Percentiles rank a stretch among this genome's conserved stretches.
phyloP scores from a whole-genome alignment of 2,113 vertebrate species.

The Erythrocercus mccallii region DNA sequence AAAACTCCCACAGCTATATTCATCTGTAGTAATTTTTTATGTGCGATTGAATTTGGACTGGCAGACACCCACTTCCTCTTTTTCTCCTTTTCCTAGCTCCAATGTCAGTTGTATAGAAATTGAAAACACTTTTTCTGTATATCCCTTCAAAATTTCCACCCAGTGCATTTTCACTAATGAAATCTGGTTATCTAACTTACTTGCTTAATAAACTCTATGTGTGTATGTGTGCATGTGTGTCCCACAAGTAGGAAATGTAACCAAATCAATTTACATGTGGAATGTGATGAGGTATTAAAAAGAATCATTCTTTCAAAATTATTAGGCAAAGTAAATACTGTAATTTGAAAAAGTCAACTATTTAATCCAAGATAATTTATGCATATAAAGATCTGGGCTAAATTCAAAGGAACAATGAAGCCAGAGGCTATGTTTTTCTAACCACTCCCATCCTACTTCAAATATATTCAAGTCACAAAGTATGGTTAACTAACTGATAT shows the following conservation, averaged over 20 bases:
- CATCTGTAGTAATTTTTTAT: background rate
- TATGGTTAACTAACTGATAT: conserved; percentile 28
- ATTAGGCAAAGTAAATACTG: background rate
- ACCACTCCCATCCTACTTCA: background rate
- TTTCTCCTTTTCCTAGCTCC: background rate
- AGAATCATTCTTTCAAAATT: background rate
- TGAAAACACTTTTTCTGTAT: background rate
- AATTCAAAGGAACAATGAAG: background rate
- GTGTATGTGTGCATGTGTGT: no score
- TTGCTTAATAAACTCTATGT: background rate
- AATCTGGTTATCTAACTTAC: background rate
- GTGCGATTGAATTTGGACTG: background rate
- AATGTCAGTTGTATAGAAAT: background rate
- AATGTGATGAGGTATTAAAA: background rate
- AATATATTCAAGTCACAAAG: conserved; percentile 23
- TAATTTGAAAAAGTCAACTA: background rate
- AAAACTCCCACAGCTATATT: background rate
- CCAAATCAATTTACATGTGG: background rate
- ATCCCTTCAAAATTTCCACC: background rate
- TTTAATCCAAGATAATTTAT: background rate
- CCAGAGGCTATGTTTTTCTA: background rate
- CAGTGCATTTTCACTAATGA: background rate
- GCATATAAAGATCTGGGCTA: background rate
- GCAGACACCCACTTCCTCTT: background rate
- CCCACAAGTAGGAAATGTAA: background rate